phyloP scores from a whole-genome alignment of 2,888 invertebrate species.

The Mycogona germanica region DNA sequence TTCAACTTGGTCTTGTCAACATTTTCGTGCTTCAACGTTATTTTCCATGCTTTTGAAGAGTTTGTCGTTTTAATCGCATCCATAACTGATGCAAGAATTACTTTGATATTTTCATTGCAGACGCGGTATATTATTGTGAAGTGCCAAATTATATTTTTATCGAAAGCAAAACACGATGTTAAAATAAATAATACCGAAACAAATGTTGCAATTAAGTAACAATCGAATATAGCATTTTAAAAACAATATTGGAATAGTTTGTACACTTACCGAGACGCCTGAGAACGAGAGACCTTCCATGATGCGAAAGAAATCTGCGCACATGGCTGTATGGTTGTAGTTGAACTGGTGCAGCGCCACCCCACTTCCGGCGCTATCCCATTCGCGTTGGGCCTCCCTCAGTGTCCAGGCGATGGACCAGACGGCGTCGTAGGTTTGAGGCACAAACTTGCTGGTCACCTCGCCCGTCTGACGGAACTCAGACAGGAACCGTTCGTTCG shows the following conservation, averaged over 20 bases:
- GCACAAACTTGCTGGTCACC: constrained; percentile 45
- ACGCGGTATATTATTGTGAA: too few relatives aligned
- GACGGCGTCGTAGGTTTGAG: constrained; percentile 78
- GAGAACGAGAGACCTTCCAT: constrained; percentile 61
- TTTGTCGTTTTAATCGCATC: too few relatives aligned
- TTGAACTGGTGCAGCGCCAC: constrained; percentile 49
- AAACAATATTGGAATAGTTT: background rate
- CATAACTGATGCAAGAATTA: too few relatives aligned
- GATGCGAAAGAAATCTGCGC: constrained; percentile 53
- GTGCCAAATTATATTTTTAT: too few relatives aligned
- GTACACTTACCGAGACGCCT: constrained; percentile 54
- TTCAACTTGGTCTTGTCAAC: too few relatives aligned
- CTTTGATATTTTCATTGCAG: too few relatives aligned
- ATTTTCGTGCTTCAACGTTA: too few relatives aligned
- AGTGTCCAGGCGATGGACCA: constrained; percentile 78
- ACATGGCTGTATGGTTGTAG: constrained; percentile 59
- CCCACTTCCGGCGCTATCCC: constrained; percentile 38
- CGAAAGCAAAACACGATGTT: too few relatives aligned
- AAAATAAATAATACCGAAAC: too few relatives aligned
- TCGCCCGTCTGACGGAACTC: constrained; percentile 40
- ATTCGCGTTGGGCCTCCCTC: constrained; percentile 46
- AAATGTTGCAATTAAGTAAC: too few relatives aligned
- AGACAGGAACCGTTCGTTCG: constrained; percentile 48
- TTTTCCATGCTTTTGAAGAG: too few relatives aligned
- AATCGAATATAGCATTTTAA: too few relatives aligned